Evolutionary conservation across 2,888 invertebrate species (phyloP).

Genomic region (Phymatocera aterrima): DNA sequence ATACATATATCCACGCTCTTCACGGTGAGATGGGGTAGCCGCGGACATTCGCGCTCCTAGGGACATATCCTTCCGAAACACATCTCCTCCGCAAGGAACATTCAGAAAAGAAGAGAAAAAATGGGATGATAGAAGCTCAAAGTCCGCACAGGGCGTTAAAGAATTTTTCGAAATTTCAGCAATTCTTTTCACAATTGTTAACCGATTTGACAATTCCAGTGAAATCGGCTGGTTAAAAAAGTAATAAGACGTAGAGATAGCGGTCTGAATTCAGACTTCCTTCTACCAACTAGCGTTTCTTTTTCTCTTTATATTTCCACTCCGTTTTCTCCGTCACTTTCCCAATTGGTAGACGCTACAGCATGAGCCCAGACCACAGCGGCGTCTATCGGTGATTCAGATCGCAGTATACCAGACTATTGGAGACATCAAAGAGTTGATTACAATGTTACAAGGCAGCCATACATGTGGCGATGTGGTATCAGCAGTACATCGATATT

Average conservation of each 20-base stretch:
- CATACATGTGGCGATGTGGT: constrained; percentile 56
- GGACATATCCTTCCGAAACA: background rate
- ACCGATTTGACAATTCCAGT: background rate
- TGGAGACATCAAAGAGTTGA: constrained; percentile 60
- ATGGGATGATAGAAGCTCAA: background rate
- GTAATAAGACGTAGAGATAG: background rate
- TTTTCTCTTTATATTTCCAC: no score
- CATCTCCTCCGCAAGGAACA: background rate
- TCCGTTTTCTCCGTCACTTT: background rate
- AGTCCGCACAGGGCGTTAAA: background rate
- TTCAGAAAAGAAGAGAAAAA: background rate
- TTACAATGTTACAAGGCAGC: constrained; percentile 59
- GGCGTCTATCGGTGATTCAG: constrained; percentile 33
- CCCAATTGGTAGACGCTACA: background rate
- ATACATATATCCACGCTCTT: no score
- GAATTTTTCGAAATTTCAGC: background rate
- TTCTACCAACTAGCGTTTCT: no score
- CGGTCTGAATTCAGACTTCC: background rate
- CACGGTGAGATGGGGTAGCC: no score
- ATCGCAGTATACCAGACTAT: constrained; percentile 44
- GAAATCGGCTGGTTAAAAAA: background rate
- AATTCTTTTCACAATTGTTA: background rate
- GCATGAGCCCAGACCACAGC: background rate
- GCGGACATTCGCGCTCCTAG: background rate
- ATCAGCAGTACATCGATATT: constrained; percentile 43